A percentile compares a stretch with the other conserved stretches of the same genome.
phyloP scores from a whole-genome alignment of 2,113 vertebrate genomes.

The Anthoscopus minutus region DNA sequence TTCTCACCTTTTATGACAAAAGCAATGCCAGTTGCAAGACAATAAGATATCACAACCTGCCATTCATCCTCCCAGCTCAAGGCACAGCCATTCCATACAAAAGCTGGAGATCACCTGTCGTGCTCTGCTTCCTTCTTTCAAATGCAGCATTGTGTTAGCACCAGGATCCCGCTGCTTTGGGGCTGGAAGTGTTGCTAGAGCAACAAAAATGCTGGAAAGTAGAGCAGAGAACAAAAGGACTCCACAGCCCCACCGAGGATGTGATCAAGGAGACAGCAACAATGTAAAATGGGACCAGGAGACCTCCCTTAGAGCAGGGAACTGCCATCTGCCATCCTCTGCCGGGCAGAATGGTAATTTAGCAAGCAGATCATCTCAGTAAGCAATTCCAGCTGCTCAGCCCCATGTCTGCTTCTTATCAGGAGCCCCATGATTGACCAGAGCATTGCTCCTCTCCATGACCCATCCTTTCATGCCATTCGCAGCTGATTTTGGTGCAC shows the following conservation, averaged over 20 bases:
- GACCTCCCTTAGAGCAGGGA: neutral
- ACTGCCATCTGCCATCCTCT: neutral
- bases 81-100: neutral
- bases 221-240: neutral
- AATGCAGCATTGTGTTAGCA: neutral
- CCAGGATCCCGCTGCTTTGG: neutral
- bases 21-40: neutral
- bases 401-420: neutral
- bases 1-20: neutral
- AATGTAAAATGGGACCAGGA: neutral
- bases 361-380: neutral
- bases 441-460: neutral
- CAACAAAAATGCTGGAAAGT: neutral
- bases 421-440: neutral
- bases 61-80: neutral
- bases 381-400: neutral
- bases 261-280: neutral
- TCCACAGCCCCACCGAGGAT: neutral
- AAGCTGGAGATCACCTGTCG: neutral
- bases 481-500: neutral
- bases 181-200: neutral
- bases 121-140: neutral
- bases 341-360: neutral
- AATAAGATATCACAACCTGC: neutral
- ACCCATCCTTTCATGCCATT: neutral